Evolutionary conservation across 2,888 invertebrate genomes (phyloP).

Genomic region (Meloe dianella): DNA sequence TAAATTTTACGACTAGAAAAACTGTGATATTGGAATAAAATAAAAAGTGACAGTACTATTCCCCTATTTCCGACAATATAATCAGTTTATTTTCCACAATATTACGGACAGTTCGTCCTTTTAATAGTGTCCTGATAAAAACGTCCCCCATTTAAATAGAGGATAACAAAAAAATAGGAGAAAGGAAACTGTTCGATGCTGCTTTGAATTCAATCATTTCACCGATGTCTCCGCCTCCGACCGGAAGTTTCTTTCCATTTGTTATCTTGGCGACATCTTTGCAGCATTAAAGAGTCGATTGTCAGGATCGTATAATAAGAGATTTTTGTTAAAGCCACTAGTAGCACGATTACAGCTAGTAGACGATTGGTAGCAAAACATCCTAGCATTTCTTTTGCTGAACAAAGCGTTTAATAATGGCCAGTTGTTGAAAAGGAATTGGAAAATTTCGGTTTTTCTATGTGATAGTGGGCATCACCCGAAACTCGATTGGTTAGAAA

Average conservation of each 20-base stretch:
- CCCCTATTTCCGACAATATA: constrained; percentile 12
- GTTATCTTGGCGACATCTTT: constrained; percentile 54
- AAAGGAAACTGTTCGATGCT: constrained; percentile 46
- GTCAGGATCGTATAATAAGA: constrained; percentile 54
- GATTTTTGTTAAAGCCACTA: constrained; percentile 46
- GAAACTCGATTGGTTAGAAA: constrained; percentile 45
- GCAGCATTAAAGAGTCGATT: constrained; percentile 47
- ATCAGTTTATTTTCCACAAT: constrained; percentile 16
- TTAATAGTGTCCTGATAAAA: constrained; percentile 30
- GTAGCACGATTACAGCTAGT: constrained; percentile 42
- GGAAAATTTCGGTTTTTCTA: constrained; percentile 48
- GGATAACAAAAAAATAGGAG: constrained; percentile 19
- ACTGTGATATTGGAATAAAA: not conserved
- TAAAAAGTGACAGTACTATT: constrained; percentile 5
- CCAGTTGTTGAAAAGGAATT: constrained; percentile 47
- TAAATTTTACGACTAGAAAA: constrained; percentile 9
- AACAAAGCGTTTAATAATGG: constrained; percentile 61
- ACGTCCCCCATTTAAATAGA: constrained; percentile 19
- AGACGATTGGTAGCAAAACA: constrained; percentile 42
- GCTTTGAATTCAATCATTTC: constrained; percentile 53
- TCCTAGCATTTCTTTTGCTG: constrained; percentile 55
- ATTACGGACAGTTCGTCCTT: constrained; percentile 9
- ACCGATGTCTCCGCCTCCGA: constrained; percentile 47
- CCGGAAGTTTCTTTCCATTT: constrained; percentile 52
- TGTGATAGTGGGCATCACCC: constrained; percentile 35